A percentile compares a stretch with the other conserved stretches of the same genome.
phyloP scores from a whole-genome alignment of 2,888 invertebrate genomes.

The Caenorhabditis imperialis region DNA sequence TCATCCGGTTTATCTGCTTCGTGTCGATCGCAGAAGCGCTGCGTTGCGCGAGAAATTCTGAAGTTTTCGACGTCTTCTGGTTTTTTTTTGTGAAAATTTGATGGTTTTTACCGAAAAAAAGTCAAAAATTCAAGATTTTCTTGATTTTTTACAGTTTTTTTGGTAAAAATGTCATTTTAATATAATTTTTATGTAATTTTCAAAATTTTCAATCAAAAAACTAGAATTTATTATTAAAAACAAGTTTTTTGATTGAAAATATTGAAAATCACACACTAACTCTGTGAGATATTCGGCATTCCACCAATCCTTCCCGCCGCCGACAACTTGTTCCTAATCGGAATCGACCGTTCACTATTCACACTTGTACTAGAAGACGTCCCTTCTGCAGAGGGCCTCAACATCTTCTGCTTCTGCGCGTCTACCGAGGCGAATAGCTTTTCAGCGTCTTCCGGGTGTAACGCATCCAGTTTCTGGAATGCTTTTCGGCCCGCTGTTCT shows the following conservation, averaged over 20 bases:
- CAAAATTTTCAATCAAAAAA: background rate
- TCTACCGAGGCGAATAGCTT: slow-evolving; percentile 34
- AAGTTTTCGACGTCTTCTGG: no score
- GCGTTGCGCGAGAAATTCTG: slow-evolving; percentile 44
- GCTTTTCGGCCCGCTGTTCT: slow-evolving; percentile 33
- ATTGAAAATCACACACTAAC: slow-evolving; percentile 2
- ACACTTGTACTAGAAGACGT: slow-evolving; percentile 29
- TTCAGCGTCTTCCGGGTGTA: slow-evolving; percentile 37
- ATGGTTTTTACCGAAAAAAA: no score
- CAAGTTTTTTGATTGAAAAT: background rate
- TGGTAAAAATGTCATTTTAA: no score
- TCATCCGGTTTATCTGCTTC: slow-evolving; percentile 28
- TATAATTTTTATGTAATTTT: background rate
- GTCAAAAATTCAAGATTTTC: no score
- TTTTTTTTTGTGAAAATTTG: no score
- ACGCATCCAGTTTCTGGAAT: slow-evolving; percentile 26
- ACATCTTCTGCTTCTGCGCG: slow-evolving; percentile 34
- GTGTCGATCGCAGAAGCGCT: slow-evolving; percentile 50
- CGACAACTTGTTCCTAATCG: slow-evolving; percentile 40
- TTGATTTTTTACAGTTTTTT: no score
- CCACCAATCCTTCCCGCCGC: slow-evolving; percentile 7
- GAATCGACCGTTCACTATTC: slow-evolving; percentile 31
- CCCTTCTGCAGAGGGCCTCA: slow-evolving; percentile 23
- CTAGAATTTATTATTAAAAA: slow-evolving; percentile 8
- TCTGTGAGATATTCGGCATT: slow-evolving; percentile 23